A percentile compares a stretch with the other conserved stretches of the same genome.
These are phyloP conservation scores for Carterocephalus palaemon DNA, from an alignment of 2,888 invertebrate genomes.

Conservation along the genomic window DNA sequence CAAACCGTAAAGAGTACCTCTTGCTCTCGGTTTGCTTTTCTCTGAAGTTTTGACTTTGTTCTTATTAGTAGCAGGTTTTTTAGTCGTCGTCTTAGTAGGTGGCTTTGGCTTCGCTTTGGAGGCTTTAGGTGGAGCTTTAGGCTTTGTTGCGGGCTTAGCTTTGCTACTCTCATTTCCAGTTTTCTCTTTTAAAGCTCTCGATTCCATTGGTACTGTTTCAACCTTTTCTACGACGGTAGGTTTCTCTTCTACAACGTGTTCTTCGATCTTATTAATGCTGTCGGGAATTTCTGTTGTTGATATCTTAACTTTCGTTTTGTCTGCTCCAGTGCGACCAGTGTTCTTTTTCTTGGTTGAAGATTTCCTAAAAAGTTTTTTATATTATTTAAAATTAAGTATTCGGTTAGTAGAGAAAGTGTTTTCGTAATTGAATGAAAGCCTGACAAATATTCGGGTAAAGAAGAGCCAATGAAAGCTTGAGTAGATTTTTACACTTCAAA, in stretches of 20 bases:
- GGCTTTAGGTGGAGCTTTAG: conserved; percentile 47
- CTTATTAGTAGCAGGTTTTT: conserved; percentile 52
- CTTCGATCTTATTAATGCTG: conserved; percentile 42
- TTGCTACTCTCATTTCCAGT: conserved; percentile 54
- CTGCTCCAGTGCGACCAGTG: conserved; percentile 49
- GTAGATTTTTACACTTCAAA: too few relatives aligned
- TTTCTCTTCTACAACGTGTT: conserved; percentile 42
- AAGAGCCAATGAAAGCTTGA: too few relatives aligned
- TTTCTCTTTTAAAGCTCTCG: conserved; percentile 59
- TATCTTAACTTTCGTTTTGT: conserved; percentile 39
- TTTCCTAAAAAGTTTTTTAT: conserved; percentile 50
- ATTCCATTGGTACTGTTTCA: conserved; percentile 38
- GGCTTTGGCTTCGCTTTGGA: conserved; percentile 59
- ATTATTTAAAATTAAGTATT: conserved; percentile 1
- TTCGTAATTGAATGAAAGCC: neutral
- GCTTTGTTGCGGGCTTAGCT: conserved; percentile 55
- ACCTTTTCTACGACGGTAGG: conserved; percentile 34
- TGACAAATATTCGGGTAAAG: neutral
- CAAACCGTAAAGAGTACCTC: conserved; percentile 88
- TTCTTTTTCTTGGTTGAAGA: conserved; percentile 62
- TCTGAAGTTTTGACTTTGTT: conserved; percentile 61
- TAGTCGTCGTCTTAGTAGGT: conserved; percentile 56
- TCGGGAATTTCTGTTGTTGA: conserved; percentile 41
- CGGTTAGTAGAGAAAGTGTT: conserved; percentile 13
- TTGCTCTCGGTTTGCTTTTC: conserved; percentile 82